These are phyloP conservation scores for Ophraella communa DNA, from an alignment of 2,888 invertebrate genomes.

Conservation along the genomic window DNA sequence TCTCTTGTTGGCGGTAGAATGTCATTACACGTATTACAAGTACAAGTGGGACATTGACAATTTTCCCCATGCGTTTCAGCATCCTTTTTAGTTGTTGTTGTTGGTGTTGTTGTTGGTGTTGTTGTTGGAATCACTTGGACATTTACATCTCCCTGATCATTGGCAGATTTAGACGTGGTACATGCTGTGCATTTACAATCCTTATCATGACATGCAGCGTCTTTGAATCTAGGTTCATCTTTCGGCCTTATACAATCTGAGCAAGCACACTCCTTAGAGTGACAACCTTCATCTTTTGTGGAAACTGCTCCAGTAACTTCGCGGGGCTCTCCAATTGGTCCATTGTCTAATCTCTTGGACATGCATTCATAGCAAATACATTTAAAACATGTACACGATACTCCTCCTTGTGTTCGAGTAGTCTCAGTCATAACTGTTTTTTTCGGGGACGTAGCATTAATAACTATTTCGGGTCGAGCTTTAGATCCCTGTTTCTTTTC, in stretches of 20 bases:
- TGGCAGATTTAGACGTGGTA: no score
- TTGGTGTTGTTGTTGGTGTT: no score
- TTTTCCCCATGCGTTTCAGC: not conserved
- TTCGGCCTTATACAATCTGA: not conserved
- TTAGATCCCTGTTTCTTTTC: constrained; percentile 12
- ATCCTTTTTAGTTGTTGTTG: constrained; percentile 5
- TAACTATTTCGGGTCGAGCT: constrained; percentile 3
- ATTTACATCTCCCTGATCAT: no score
- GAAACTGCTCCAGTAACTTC: not conserved
- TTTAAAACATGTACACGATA: constrained; percentile 25
- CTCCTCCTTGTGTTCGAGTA: not conserved
- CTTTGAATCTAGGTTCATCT: not conserved
- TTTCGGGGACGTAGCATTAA: not conserved
- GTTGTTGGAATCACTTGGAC: constrained; percentile 32
- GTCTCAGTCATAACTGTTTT: not conserved
- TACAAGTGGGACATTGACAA: not conserved
- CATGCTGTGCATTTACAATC: constrained; percentile 14
- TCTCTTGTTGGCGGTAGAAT: not conserved
- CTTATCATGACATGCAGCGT: constrained; percentile 1
- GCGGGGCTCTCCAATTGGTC: no score
- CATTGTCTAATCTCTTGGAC: no score
- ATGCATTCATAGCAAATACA: constrained; percentile 32
- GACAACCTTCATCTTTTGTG: not conserved
- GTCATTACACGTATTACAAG: not conserved
- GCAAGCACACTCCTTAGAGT: constrained; percentile 6